Conservation (phyloP, 2,888 invertebrate species). For the Abscondita cerata region DNA sequence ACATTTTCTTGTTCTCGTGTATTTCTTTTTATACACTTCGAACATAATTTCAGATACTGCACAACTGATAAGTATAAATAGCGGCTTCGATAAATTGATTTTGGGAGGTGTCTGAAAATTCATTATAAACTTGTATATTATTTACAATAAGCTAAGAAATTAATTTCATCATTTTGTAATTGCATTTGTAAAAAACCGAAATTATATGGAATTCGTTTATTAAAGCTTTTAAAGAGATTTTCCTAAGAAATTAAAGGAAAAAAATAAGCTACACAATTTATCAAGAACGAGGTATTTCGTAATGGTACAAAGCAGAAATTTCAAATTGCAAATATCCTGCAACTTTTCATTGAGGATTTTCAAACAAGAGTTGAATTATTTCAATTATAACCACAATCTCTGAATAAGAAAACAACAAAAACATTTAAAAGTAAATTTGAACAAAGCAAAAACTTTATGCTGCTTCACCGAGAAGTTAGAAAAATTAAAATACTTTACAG, state of each 20-base stretch:
- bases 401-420: constrained; percentile 31
- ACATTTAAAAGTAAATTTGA: constrained; percentile 35
- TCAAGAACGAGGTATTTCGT: not conserved
- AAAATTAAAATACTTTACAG: constrained; percentile 49
- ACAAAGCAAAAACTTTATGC: constrained; percentile 34
- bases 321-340: constrained; percentile 11
- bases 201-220: too few relatives aligned
- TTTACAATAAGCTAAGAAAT: too few relatives aligned
- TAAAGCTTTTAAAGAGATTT: too few relatives aligned
- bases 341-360: constrained; percentile 25
- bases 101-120: constrained; percentile 37
- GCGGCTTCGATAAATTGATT: constrained; percentile 43
- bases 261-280: too few relatives aligned
- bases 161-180: too few relatives aligned
- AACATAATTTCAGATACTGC: constrained; percentile 42
- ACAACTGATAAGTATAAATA: constrained; percentile 44
- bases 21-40: constrained; percentile 39
- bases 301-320: not conserved
- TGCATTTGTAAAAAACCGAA: not conserved
- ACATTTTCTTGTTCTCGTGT: constrained; percentile 42
- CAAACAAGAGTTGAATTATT: constrained; percentile 30
- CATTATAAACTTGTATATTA: constrained; percentile 25
- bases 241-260: too few relatives aligned
- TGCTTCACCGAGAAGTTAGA: constrained; percentile 27
- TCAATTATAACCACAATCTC: constrained; percentile 32